These are phyloP conservation scores for Nanorana parkeri DNA, from an alignment of 2,113 vertebrate species.

Conservation along the genomic window DNA sequence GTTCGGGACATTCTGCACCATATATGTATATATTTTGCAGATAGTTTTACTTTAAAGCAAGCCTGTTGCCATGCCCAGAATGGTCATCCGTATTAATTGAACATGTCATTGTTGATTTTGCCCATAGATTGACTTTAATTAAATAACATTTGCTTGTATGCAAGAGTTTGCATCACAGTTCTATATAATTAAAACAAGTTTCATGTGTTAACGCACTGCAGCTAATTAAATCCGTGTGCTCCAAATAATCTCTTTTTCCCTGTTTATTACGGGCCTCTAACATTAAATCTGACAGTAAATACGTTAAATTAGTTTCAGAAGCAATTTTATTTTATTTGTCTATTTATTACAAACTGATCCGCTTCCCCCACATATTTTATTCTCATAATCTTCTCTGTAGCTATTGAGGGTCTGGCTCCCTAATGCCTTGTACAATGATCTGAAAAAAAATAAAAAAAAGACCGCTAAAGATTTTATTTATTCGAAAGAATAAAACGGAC, in stretches of 20 bases:
- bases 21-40: too few relatives aligned
- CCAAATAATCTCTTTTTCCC: not conserved
- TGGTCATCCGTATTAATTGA: too few relatives aligned
- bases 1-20: too few relatives aligned
- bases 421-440: conserved; percentile 23
- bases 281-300: not conserved
- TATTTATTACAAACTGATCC: not conserved
- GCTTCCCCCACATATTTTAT: not conserved
- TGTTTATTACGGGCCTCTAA: not conserved
- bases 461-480: conserved; percentile 56
- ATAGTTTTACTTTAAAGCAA: too few relatives aligned
- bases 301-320: not conserved
- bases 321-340: not conserved
- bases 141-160: too few relatives aligned
- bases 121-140: too few relatives aligned
- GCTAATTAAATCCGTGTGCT: not conserved
- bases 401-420: conserved; percentile 25
- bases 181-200: too few relatives aligned
- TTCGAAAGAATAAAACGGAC: conserved; percentile 53
- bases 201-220: not conserved
- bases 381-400: not conserved
- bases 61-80: too few relatives aligned
- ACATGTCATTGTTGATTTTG: too few relatives aligned
- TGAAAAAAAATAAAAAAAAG: conserved; percentile 28
- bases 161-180: too few relatives aligned